phyloP scores from a whole-genome alignment of 2,888 invertebrate genomes.

The Anarsia innoxiella region DNA sequence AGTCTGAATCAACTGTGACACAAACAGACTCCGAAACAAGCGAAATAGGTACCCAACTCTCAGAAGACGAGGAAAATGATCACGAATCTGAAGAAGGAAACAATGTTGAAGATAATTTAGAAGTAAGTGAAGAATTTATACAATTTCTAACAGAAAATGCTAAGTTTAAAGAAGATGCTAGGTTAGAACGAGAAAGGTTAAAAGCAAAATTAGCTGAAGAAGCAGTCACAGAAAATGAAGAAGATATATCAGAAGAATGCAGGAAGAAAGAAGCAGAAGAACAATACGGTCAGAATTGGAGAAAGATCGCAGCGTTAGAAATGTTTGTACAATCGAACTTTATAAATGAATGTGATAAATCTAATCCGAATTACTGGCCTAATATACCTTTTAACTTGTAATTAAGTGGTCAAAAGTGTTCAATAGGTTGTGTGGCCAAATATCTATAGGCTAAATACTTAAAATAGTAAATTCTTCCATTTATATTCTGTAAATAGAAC shows the following conservation, averaged over 20 bases:
- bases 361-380: constrained; percentile 82
- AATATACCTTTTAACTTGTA: constrained; percentile 76
- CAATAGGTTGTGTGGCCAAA: too few relatives aligned
- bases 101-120: constrained; percentile 43
- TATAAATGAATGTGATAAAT: constrained; percentile 75
- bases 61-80: not conserved
- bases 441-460: too few relatives aligned
- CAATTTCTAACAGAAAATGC: constrained; percentile 77
- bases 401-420: not conserved
- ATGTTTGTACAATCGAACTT: constrained; percentile 79
- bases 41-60: too few relatives aligned
- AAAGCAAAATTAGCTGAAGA: constrained; percentile 27
- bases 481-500: too few relatives aligned
- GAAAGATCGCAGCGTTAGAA: constrained; percentile 83
- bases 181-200: constrained; percentile 37
- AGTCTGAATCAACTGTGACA: not conserved
- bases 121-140: constrained; percentile 78
- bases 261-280: too few relatives aligned
- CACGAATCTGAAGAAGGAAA: constrained; percentile 19
- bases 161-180: constrained; percentile 63
- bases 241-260: too few relatives aligned
- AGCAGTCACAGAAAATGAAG: constrained; percentile 20
- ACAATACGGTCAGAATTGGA: constrained; percentile 79
- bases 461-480: too few relatives aligned
- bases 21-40: not conserved